Percentiles rank a stretch among this genome's conserved stretches.
These are phyloP conservation scores for Reticulitermes speratus DNA, from an alignment of 1,140 invertebrate genomes.

Conservation along the genomic window DNA sequence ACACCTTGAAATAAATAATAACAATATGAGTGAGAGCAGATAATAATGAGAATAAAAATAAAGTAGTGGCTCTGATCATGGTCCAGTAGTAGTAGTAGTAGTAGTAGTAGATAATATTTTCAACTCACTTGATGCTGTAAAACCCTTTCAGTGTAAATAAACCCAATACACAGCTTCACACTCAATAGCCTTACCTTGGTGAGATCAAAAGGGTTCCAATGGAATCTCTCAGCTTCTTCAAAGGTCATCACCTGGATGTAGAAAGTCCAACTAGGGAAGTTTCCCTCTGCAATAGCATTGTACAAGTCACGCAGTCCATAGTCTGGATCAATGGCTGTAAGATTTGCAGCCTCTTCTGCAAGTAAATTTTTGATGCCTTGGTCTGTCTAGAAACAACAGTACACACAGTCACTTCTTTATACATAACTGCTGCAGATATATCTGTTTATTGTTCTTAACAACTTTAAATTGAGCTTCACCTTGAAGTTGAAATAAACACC, in stretches of 20 bases:
- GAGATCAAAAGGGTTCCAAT: slow-evolving; percentile 88
- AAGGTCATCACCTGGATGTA: slow-evolving; percentile 78
- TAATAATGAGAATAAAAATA: neutral
- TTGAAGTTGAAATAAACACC: too few species aligned
- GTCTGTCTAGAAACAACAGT: slow-evolving; percentile 60
- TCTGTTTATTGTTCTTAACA: too few species aligned
- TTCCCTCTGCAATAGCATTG: slow-evolving; percentile 80
- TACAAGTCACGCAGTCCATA: slow-evolving; percentile 87
- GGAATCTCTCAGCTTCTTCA: slow-evolving; percentile 66
- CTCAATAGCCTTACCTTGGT: slow-evolving; percentile 65
- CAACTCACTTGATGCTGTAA: too few species aligned
- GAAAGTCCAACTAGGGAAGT: slow-evolving; percentile 81
- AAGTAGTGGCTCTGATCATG: neutral
- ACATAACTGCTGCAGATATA: too few species aligned
- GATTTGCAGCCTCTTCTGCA: slow-evolving; percentile 67
- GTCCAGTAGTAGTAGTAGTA: too few species aligned
- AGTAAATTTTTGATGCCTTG: slow-evolving; percentile 87
- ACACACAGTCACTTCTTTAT: neutral
- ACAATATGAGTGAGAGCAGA: neutral
- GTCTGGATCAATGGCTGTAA: slow-evolving; percentile 80
- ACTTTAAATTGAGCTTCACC: too few species aligned
- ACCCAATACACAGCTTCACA: too few species aligned
- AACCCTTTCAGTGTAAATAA: neutral
- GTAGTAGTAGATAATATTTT: too few species aligned
- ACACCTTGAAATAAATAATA: slow-evolving; percentile 58